A percentile compares a stretch with the other conserved stretches of the same genome.
Evolutionary conservation across 2,888 invertebrate species (phyloP).

Genomic region (Teinopalpus imperialis): DNA sequence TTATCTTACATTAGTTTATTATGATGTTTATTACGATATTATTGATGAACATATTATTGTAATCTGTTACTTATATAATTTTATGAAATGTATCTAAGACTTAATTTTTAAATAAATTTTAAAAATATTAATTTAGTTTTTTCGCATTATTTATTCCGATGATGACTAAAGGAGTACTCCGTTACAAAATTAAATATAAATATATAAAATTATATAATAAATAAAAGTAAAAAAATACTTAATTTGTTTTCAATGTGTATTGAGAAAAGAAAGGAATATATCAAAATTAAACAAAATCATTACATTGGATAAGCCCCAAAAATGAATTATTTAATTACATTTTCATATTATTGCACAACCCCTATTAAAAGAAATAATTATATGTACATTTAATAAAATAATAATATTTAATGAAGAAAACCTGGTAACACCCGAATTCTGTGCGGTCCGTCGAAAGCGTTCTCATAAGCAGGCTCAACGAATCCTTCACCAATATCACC

Average conservation of each 20-base stretch:
- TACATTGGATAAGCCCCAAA: slow-evolving; percentile 36
- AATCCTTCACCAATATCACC: slow-evolving; percentile 43
- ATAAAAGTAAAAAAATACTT: too few relatives aligned
- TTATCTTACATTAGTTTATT: background rate
- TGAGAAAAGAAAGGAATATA: too few relatives aligned
- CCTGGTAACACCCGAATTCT: slow-evolving; percentile 60
- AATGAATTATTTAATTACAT: slow-evolving; percentile 5
- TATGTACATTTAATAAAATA: background rate
- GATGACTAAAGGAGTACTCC: too few relatives aligned
- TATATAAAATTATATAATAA: too few relatives aligned
- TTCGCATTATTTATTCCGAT: slow-evolving; percentile 12
- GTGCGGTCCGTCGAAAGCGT: slow-evolving; percentile 50
- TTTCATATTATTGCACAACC: slow-evolving; percentile 24
- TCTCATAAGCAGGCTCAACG: slow-evolving; percentile 40
- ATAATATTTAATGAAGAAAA: slow-evolving; percentile 58
- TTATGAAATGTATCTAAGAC: slow-evolving; percentile 42
- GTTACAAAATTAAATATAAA: too few relatives aligned
- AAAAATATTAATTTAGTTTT: slow-evolving; percentile 20
- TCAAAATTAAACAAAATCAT: slow-evolving; percentile 25
- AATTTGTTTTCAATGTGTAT: too few relatives aligned
- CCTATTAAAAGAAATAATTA: slow-evolving; percentile 3
- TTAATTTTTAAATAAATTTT: slow-evolving; percentile 44
- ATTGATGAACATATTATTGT: slow-evolving; percentile 67
- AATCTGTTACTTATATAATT: slow-evolving; percentile 60
- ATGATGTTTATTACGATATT: slow-evolving; percentile 39